Evolutionary conservation across 2,113 vertebrate genomes (phyloP).

Genomic region (Sialia sialis): DNA sequence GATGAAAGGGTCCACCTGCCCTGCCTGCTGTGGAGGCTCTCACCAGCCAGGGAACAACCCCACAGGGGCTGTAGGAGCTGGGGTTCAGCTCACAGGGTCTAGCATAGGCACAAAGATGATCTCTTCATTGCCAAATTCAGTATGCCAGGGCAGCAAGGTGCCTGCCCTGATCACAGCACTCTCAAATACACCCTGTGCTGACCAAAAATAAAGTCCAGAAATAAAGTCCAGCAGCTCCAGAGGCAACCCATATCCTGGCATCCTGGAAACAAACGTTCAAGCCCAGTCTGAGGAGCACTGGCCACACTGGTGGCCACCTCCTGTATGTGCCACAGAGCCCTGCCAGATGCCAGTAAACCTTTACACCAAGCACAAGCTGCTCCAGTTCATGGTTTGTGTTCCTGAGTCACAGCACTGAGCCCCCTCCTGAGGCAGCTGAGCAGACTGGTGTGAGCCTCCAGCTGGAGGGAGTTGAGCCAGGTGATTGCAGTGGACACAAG

Average conservation of each 20-base stretch:
- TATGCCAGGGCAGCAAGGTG: not conserved
- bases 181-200: not conserved
- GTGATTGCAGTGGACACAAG: fast-evolving
- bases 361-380: not conserved
- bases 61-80: not conserved
- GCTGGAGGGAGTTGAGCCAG: not conserved
- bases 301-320: not conserved
- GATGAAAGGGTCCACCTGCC: not conserved
- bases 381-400: not conserved
- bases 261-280: not conserved
- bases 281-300: not conserved
- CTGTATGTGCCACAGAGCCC: not conserved
- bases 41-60: not conserved
- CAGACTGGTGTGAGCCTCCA: not conserved
- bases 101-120: not conserved
- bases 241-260: not conserved
- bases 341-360: not conserved
- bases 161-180: not conserved
- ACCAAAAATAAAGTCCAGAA: not conserved
- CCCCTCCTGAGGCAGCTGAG: fast-evolving
- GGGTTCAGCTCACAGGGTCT: not conserved
- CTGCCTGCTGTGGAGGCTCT: not conserved
- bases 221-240: not conserved
- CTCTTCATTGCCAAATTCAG: not conserved
- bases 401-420: not conserved